Evolutionary conservation across 2,797 vertebrate genomes (phyloP).

Genomic region (Xyrichtys novacula): DNA sequence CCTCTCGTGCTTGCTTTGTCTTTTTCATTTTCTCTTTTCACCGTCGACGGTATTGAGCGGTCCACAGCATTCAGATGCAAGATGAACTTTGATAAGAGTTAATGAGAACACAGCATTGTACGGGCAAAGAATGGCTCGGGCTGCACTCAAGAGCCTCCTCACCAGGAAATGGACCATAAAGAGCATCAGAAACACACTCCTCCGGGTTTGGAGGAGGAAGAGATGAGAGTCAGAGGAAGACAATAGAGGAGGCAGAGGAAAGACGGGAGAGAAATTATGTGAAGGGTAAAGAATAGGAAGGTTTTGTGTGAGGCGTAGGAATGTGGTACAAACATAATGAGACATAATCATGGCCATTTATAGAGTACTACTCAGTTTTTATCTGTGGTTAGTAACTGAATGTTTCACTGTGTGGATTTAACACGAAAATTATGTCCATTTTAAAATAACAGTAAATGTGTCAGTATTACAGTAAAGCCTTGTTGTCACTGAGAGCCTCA

Average conservation of each 20-base stretch:
- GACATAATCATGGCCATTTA: conserved; percentile 38
- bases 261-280: conserved; percentile 12
- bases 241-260: conserved; percentile 31
- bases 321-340: conserved; percentile 41
- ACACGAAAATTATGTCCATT: too few species aligned
- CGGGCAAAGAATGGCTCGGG: conserved; percentile 75
- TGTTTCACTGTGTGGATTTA: not conserved
- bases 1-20: conserved; percentile 55
- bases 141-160: conserved; percentile 80
- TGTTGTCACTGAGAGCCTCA: too few species aligned
- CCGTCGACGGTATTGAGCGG: conserved; percentile 67
- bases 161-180: conserved; percentile 79
- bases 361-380: conserved; percentile 5
- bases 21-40: conserved; percentile 74
- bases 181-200: conserved; percentile 62
- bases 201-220: conserved; percentile 45
- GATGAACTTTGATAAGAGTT: conserved; percentile 90
- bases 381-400: not conserved
- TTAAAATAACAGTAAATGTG: too few species aligned
- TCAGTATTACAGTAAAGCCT: too few species aligned
- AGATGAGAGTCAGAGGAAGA: conserved; percentile 37
- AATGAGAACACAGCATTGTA: conserved; percentile 87
- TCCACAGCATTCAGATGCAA: conserved; percentile 84
- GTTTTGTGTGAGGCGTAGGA: conserved; percentile 24
- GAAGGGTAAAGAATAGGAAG: conserved; percentile 28